Conservation (phyloP, 2,113 vertebrate species). For the Zonotrichia leucophrys region DNA sequence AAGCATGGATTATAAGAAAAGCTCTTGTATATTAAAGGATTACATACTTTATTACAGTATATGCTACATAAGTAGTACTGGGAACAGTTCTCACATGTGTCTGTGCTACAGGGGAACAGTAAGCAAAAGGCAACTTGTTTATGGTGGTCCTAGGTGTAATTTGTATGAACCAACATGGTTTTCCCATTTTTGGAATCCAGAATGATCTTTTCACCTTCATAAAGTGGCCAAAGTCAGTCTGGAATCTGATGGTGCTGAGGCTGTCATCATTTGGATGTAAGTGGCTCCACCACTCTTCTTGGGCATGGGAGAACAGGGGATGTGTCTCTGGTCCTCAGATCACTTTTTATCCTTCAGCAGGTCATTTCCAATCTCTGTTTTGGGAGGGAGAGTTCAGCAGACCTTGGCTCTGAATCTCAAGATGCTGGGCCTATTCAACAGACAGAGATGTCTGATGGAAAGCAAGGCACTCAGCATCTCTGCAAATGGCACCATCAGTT, state of each 20-base stretch:
- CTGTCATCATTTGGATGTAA: neutral
- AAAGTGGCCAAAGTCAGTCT: neutral
- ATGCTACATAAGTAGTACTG: neutral
- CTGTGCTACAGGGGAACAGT: neutral
- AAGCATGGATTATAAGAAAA: conserved; percentile 20
- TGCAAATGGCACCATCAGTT: neutral
- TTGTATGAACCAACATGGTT: neutral
- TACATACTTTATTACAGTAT: neutral
- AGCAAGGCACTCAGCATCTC: neutral
- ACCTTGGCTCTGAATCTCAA: neutral
- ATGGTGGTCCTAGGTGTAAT: neutral
- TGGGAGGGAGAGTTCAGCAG: neutral
- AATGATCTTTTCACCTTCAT: neutral
- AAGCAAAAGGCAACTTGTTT: neutral
- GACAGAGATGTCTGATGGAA: neutral
- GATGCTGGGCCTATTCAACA: neutral
- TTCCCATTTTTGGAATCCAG: neutral
- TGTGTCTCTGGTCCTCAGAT: neutral
- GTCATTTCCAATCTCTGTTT: neutral
- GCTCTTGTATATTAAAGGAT: conserved; percentile 23
- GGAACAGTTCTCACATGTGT: neutral
- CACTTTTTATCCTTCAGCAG: neutral
- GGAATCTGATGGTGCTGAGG: neutral
- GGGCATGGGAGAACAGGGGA: neutral
- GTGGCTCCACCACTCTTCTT: rapidly evolving